Base-by-base conservation (phyloP, 1,140 invertebrate genomes). In the Melipona quadrifasciata region DNA sequence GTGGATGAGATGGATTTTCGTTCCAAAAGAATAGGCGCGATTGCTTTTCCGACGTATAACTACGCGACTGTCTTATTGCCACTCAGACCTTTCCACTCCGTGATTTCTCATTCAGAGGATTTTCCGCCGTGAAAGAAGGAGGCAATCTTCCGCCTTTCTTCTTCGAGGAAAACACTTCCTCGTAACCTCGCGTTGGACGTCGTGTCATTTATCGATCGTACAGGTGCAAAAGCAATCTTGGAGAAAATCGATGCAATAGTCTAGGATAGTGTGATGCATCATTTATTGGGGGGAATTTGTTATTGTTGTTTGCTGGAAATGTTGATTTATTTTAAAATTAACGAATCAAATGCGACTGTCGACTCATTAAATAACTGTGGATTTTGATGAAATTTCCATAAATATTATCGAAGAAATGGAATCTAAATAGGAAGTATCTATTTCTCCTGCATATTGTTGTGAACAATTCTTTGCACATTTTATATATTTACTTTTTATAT, bases 151-250 rank as follows among this genome's bases (percentile, higher is more conserved):
- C 31, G n/a, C 55, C 86, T 81, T 80, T 71, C 64, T 88, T 81
- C 70, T 67, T 21, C 61, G 61, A 53, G 64, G 76, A 0, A 78
- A 85, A 47, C 31, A 58, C 31, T 80, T 76, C 39, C n/a, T 73
- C 53, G 14, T 70, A 58, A 75, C 53, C 53, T 55, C 31, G 16
- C 39, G 71, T n/a, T 27, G 53, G 64, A 77, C 55, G 51, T 64
- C 67, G 80, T 51, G 73, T 77, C 74, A 82, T 78, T 87, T 85
- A 89, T 89, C 87, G 88, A 90, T 77, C 80, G 67, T 61, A 85
- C 86, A 87, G 73, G 79, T 85, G 80, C 55, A 85, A 64, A 31
- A 58, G 55, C 68, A 71, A 80, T 64, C 76, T 39, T 61, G 65
- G 70, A 83, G 79, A 85, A 61, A 85, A 90, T 84, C 73, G 76